These are phyloP conservation scores for Drosophila kanapiae DNA, from an alignment of 1,140 invertebrate species.

Conservation along the genomic window DNA sequence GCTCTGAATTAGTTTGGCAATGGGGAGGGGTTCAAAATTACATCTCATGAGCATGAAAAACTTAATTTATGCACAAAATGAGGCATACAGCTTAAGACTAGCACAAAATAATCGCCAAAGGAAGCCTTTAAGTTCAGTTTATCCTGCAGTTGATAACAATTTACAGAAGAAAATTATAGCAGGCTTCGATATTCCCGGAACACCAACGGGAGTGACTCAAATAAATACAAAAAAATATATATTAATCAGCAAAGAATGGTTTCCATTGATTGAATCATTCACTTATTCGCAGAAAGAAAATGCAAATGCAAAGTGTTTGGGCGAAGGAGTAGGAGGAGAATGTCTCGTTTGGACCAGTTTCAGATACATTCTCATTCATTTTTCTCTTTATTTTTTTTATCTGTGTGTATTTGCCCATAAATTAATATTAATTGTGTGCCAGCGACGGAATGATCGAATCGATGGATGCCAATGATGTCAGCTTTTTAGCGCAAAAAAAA, in stretches of 20 bases:
- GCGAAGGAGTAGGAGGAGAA: slow-evolving; percentile 5
- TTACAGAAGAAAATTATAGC: background rate
- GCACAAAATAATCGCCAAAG: no score
- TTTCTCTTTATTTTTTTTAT: slow-evolving; percentile 7
- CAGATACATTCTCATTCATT: background rate
- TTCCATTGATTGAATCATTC: slow-evolving; percentile 16
- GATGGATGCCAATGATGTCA: slow-evolving; percentile 68
- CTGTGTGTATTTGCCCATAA: slow-evolving; percentile 45
- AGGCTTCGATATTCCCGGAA: background rate
- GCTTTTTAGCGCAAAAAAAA: slow-evolving; percentile 16
- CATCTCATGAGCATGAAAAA: background rate
- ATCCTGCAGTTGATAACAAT: background rate
- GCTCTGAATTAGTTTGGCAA: slow-evolving; percentile 21
- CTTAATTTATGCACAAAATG: background rate
- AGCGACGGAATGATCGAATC: slow-evolving; percentile 60
- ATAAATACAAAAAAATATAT: slow-evolving; percentile 4
- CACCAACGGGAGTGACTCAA: slow-evolving; percentile 2
- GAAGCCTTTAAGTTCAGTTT: no score
- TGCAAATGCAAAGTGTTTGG: slow-evolving; percentile 38
- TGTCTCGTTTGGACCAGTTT: slow-evolving; percentile 53
- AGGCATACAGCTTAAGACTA: no score
- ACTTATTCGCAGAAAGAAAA: slow-evolving; percentile 29
- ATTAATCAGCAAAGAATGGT: slow-evolving; percentile 32
- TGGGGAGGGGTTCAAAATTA: background rate
- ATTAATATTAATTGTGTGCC: slow-evolving; percentile 72